Base-by-base conservation (phyloP, 2,888 invertebrate species). In the Agrochola lychnidis region DNA sequence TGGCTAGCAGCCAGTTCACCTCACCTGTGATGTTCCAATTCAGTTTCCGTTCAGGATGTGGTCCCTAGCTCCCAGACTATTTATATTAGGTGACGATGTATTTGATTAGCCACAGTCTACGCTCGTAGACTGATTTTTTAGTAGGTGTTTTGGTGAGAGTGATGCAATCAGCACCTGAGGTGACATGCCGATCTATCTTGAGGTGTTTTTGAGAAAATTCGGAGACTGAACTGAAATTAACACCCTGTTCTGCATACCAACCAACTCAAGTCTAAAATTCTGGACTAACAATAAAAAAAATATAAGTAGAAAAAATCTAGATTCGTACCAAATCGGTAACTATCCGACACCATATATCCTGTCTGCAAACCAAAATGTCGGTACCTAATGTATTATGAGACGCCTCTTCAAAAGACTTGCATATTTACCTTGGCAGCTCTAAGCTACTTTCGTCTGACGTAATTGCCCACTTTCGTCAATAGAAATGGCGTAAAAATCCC, bases 41-140 rank as follows among this genome's bases (percentile, higher is more conserved):
- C 91, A 85, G 93, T 91, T 95, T 95, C 95, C 95, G 94, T 90
- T 93, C 92, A 94, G 94, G 95, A 94, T 94, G 94, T 91, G 90
- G 90, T 90, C 87, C 78, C 83, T 84, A 86, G 86, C 87, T 87
- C 82, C 77, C 77, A 85, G 85, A 89, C 94, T 95, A 95, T 95
- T 95, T 95, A 93, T 95, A 94, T 89, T 86, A 87, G 84, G 87
- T 88, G 88, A 88, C 88, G 88, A 88, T 82, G 89, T 90, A 90
- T 90, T 89, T 92, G 90, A 91, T 92, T 90, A 93, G 92, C 89
- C 87, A 89, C 88, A 90, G 86, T 85, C 87, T 91, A 89, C 82
- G 69, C 67, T 83, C 82, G 87, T 70, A 88, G 89, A 88, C 88
- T 67, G 68, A 77, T 83, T 83, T 85, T 86, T 82, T 81, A 68